Evolutionary conservation across 2,888 invertebrate species (phyloP).

Genomic region (Caenorhabditis sp.): DNA sequence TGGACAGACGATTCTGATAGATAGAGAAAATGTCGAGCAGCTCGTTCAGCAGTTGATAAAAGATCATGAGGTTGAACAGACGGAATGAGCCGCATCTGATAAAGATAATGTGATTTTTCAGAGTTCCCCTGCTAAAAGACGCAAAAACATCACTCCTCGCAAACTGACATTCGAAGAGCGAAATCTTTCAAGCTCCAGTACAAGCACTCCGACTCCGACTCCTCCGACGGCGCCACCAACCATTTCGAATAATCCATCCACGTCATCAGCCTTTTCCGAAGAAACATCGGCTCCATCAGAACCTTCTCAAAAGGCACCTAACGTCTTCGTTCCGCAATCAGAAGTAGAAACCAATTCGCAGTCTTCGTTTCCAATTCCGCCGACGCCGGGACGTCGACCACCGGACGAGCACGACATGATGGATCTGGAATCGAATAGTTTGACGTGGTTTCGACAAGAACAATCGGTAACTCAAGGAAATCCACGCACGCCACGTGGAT

Average conservation of each 20-base stretch:
- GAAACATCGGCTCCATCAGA: not conserved
- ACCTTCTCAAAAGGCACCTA: too few species aligned
- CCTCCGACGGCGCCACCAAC: not conserved
- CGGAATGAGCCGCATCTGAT: not conserved
- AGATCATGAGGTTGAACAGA: not conserved
- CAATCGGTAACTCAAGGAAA: not conserved
- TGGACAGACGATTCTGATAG: slow-evolving; percentile 16
- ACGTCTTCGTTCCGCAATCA: not conserved
- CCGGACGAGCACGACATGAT: slow-evolving; percentile 27
- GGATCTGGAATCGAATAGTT: slow-evolving; percentile 34
- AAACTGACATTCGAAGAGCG: too few species aligned
- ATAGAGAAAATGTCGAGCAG: slow-evolving; percentile 4
- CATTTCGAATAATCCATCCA: not conserved
- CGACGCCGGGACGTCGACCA: slow-evolving; percentile 29
- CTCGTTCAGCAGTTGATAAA: slow-evolving; percentile 8
- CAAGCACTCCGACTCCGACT: not conserved
- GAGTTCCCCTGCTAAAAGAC: slow-evolving; percentile 7
- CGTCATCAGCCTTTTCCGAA: not conserved
- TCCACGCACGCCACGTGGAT: slow-evolving; percentile 24
- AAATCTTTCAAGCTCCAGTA: too few species aligned
- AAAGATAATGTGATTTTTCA: not conserved
- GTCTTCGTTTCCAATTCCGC: slow-evolving; percentile 28
- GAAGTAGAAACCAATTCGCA: not conserved
- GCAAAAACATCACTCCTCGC: slow-evolving; percentile 30
- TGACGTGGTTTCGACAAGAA: not conserved